phyloP scores from a whole-genome alignment of 2,888 invertebrate species.

The Apamea monoglypha region DNA sequence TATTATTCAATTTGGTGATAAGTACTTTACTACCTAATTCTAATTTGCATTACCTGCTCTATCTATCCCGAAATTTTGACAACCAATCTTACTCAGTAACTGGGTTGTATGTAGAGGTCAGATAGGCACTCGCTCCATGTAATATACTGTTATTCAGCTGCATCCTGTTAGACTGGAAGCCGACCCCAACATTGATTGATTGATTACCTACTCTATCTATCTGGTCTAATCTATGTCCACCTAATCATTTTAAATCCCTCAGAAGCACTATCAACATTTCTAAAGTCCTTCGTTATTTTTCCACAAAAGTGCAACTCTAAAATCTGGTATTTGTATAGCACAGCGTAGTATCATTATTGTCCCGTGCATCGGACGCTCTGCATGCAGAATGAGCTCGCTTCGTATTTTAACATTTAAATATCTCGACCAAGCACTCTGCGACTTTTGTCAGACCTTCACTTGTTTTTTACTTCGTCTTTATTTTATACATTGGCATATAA shows the following conservation, averaged over 20 bases:
- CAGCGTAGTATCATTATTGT: constrained; percentile 11
- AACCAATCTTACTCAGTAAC: background rate
- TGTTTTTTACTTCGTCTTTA: background rate
- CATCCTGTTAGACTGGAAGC: background rate
- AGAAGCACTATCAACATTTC: background rate
- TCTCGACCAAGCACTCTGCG: background rate
- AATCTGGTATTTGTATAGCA: constrained; percentile 12
- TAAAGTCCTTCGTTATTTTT: background rate
- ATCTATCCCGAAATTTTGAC: background rate
- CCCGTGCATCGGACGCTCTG: constrained; percentile 6
- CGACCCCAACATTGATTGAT: background rate
- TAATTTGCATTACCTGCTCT: background rate
- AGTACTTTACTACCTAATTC: background rate
- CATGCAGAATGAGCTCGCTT: constrained; percentile 27
- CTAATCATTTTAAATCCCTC: background rate
- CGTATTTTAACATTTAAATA: constrained; percentile 49
- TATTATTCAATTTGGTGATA: background rate
- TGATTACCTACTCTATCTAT: background rate
- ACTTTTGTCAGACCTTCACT: constrained; percentile 21
- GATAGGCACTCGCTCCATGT: background rate
- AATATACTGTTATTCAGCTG: too few relatives aligned
- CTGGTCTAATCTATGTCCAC: background rate
- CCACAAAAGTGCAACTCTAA: constrained; percentile 2
- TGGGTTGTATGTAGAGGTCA: background rate
- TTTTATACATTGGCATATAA: background rate